Conservation (phyloP, 1,140 invertebrate genomes). For the Rhyzopertha dominica region DNA sequence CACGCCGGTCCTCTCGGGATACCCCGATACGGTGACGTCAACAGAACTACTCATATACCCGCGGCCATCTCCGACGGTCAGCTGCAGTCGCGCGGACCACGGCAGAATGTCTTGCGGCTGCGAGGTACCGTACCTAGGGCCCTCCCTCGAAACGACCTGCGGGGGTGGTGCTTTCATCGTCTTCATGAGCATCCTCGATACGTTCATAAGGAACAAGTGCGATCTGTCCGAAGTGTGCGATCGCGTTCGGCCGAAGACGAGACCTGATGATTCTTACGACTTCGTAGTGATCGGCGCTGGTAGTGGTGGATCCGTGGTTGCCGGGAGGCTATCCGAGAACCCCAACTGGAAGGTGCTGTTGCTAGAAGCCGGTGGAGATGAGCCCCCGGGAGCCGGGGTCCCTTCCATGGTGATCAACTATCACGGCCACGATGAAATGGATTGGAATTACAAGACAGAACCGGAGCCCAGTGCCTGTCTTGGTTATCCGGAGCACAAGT, state of each 20-base stretch:
- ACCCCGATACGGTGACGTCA: too few species aligned
- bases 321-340: constrained; percentile 45
- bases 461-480: constrained; percentile 57
- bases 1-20: too few species aligned
- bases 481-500: constrained; percentile 46
- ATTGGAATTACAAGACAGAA: constrained; percentile 63
- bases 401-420: constrained; percentile 53
- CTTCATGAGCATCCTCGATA: constrained; percentile 55
- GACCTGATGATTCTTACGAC: constrained; percentile 49
- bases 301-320: constrained; percentile 53
- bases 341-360: constrained; percentile 50
- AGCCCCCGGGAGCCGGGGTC: constrained; percentile 50
- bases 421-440: constrained; percentile 52
- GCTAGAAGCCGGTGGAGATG: constrained; percentile 60
- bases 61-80: too few species aligned
- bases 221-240: constrained; percentile 50
- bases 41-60: too few species aligned
- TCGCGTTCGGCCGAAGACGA: constrained; percentile 42
- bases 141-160: constrained; percentile 49
- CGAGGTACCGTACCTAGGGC: constrained; percentile 43
- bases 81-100: too few species aligned
- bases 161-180: constrained; percentile 49
- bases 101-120: constrained; percentile 44
- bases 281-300: constrained; percentile 58
- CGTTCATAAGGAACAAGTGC: constrained; percentile 48